Conservation (phyloP, 92 coral and sea anemone genomes). For the Phenganax subtilis region DNA sequence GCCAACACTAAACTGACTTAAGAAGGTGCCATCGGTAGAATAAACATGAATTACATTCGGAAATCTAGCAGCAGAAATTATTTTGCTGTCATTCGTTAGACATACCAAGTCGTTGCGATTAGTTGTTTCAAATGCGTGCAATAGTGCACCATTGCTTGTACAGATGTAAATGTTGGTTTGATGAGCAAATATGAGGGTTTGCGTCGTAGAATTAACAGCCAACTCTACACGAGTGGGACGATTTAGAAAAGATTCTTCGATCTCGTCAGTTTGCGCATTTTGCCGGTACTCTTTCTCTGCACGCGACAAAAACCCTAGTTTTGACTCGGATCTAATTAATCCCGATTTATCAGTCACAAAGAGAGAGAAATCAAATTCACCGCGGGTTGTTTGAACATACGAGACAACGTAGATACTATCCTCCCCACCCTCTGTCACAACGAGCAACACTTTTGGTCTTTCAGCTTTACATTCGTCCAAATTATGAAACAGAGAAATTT, state of each 20-base stretch:
- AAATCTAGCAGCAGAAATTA: not conserved
- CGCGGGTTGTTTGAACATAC: not conserved
- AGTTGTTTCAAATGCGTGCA: not conserved
- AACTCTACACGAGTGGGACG: constrained; percentile 4
- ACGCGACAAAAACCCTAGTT: not conserved
- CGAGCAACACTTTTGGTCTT: not conserved
- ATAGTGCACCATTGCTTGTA: not conserved
- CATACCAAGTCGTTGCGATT: constrained; percentile 1
- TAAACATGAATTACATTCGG: not conserved
- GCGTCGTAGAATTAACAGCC: not conserved
- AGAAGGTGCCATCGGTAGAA: not conserved
- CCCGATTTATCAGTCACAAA: not conserved
- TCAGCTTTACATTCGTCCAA: not conserved
- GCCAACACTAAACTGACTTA: not conserved
- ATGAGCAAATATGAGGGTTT: not conserved
- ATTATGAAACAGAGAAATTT: not conserved
- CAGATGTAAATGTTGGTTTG: not conserved
- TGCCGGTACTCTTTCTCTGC: constrained; percentile 11
- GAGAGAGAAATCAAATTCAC: constrained; percentile 6
- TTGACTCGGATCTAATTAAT: not conserved
- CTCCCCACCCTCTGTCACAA: constrained; percentile 1
- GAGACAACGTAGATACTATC: not conserved
- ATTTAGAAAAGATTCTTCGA: not conserved
- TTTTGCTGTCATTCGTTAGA: not conserved
- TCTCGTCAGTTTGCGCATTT: not conserved